A percentile compares a stretch with the other conserved stretches of the same genome.
phyloP scores from a whole-genome alignment of 2,113 vertebrate species.

The Smithornis capensis region DNA sequence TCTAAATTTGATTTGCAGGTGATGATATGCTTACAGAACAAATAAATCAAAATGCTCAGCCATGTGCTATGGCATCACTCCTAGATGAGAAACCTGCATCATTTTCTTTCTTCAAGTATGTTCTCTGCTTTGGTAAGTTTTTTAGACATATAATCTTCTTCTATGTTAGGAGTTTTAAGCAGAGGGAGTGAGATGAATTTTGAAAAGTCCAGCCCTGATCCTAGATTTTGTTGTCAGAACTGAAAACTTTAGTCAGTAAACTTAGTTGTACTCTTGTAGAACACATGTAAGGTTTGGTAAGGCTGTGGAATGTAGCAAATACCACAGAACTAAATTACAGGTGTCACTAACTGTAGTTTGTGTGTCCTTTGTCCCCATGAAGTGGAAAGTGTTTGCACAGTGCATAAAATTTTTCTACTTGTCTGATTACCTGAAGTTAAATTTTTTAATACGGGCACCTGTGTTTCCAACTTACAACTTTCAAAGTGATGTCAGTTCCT shows the following conservation, averaged over 20 bases:
- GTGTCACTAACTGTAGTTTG: neutral
- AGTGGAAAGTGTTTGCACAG: neutral
- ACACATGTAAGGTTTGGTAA: neutral
- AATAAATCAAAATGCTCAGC: neutral
- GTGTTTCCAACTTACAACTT: neutral
- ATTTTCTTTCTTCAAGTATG: neutral
- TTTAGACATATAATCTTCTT: neutral
- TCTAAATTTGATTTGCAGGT: conserved; percentile 42
- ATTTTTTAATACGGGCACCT: neutral
- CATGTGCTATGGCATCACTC: neutral
- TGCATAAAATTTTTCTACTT: neutral
- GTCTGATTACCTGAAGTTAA: neutral
- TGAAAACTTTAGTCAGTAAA: neutral
- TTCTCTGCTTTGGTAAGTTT: conserved; percentile 13
- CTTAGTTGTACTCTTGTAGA: neutral
- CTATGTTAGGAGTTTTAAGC: neutral
- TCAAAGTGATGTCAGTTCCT: neutral
- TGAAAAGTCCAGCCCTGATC: neutral
- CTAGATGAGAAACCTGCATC: neutral
- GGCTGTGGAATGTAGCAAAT: neutral
- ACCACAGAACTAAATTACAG: neutral
- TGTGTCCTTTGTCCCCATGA: neutral
- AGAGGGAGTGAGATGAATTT: neutral
- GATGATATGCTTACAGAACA: neutral
- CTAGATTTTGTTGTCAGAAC: neutral